Evolutionary conservation across 2,888 invertebrate genomes (phyloP), one percentile per base, ranked within the genome.

Genomic region (Sphaerophoria rueppellii): DNA sequence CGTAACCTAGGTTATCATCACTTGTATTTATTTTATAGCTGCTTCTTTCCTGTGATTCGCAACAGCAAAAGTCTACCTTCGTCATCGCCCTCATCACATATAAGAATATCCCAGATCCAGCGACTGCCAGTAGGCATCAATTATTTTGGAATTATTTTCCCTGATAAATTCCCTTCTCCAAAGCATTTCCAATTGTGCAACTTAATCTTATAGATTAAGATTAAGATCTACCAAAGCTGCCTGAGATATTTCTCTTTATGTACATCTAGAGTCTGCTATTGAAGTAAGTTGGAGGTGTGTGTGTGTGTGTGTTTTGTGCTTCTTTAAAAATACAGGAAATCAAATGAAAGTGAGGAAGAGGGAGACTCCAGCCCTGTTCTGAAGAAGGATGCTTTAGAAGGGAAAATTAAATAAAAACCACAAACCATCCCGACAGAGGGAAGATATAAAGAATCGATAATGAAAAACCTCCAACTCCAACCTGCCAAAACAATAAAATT

Each of bases 341-440:
- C 7, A 9, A 6, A 2, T 11, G 0, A 9, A 11, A 6, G 9
- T 11, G 9, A 5, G 43, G 50, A 40, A 57, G 52, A 9, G 43
- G 37, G 35, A 55, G 12, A 34, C 55, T 34, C 32, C 37, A 24
- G 43, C 46, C 2, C 12, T 5, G n/a, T 32, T 34, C 32, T 46
- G 24, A 6, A 61, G n/a, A 52, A 67, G 34, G 65, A 72, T 40
- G 4, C 73, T 76, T 63, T 81, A 35, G 16, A 57, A 48, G 43
- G 54, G 69, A 81, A 85, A 85, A 85, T 81, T 81, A 85, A 85
- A 85, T 85, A 85, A 81, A 85, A 81, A 69, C 85, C 81, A 73
- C 72, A 85, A 73, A 85, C 81, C 76, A 76, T 77, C 63, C 75
- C 48, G 52, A 52, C 69, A 12, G 40, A 40, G 24, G 37, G 46